Evolutionary conservation across 2,888 invertebrate species (phyloP).

Genomic region (Anagyrus pseudococci): DNA sequence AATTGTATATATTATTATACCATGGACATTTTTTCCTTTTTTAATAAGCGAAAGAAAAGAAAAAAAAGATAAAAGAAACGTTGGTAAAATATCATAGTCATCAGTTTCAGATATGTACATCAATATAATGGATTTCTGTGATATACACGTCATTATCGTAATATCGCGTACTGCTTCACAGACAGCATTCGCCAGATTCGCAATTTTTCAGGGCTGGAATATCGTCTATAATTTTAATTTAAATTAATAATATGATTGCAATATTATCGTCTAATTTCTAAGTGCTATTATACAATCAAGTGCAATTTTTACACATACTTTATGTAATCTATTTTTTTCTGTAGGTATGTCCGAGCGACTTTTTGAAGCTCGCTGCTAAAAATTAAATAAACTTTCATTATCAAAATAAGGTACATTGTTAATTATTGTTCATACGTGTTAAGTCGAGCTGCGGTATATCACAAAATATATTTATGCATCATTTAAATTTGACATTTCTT

Average conservation of each 20-base stretch:
- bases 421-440: neutral
- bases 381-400: neutral
- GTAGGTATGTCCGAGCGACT: too few species aligned
- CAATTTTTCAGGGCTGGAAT: neutral
- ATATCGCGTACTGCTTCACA: neutral
- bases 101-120: too few species aligned
- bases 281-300: neutral
- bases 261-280: neutral
- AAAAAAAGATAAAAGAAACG: too few species aligned
- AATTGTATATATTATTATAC: too few species aligned
- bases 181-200: neutral
- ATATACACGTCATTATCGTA: neutral
- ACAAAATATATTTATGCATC: neutral
- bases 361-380: too few species aligned
- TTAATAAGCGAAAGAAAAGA: too few species aligned
- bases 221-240: neutral
- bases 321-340: neutral
- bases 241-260: neutral
- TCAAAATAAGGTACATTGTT: neutral
- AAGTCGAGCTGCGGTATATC: neutral
- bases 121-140: neutral
- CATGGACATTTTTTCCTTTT: too few species aligned
- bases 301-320: neutral
- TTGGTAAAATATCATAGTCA: too few species aligned
- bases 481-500: constrained; percentile 1